These are phyloP conservation scores for Dione juno DNA, from an alignment of 2,888 invertebrate species.

Conservation along the genomic window DNA sequence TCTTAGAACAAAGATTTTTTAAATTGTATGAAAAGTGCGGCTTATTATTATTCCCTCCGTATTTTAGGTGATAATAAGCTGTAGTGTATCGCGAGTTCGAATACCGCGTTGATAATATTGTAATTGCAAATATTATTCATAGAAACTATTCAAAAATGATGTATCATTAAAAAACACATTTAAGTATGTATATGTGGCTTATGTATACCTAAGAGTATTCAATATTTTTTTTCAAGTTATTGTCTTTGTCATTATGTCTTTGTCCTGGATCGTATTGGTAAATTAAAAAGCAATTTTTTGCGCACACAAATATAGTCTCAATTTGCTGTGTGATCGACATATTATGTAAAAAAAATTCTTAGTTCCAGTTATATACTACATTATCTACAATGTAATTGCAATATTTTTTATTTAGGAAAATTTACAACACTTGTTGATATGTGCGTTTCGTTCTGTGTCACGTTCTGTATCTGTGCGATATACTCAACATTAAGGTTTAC, in stretches of 20 bases:
- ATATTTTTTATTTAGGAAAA: conserved; percentile 29
- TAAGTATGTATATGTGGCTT: neutral
- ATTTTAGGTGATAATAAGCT: conserved; percentile 20
- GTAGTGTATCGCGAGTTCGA: neutral
- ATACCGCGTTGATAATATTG: neutral
- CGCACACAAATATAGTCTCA: conserved; percentile 5
- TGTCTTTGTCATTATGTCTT: neutral
- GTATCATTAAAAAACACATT: neutral
- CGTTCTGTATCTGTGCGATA: conserved; percentile 20
- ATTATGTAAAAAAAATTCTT: neutral
- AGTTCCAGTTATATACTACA: conserved; percentile 31
- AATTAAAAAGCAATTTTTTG: neutral
- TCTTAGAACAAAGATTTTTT: conserved; percentile 20
- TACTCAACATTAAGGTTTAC: neutral
- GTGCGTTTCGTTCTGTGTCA: conserved; percentile 24
- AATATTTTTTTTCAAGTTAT: neutral
- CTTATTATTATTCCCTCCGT: conserved; percentile 20
- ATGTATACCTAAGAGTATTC: neutral
- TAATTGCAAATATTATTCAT: neutral
- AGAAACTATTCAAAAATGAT: neutral
- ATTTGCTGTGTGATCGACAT: neutral
- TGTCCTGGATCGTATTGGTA: conserved; percentile 10
- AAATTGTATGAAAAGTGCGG: conserved; percentile 17
- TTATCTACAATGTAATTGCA: conserved; percentile 18
- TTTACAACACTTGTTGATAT: conserved; percentile 35